Conservation (phyloP, 2,797 vertebrate species). For the Myotis vivesi region DNA sequence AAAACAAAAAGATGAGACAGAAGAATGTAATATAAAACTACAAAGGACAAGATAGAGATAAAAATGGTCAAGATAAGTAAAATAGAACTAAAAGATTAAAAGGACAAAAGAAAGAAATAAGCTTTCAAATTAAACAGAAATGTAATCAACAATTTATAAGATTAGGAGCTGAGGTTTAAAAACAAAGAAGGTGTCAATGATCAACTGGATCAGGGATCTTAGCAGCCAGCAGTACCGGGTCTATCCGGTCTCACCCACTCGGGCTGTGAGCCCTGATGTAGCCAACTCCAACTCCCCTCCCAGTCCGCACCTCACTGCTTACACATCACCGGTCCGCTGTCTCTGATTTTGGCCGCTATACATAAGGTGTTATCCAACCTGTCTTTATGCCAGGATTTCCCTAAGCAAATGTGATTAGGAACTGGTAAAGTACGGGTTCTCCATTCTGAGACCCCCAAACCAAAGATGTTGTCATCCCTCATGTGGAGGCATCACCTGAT, state of each 20-base stretch:
- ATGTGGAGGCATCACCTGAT: not conserved
- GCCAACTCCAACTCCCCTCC: not conserved
- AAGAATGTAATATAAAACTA: conserved; percentile 61
- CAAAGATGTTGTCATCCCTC: not conserved
- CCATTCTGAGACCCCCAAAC: not conserved
- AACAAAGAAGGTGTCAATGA: not conserved
- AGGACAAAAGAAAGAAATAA: conserved; percentile 37
- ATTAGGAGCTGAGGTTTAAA: conserved; percentile 29
- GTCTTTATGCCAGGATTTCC: not conserved
- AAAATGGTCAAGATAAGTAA: conserved; percentile 49
- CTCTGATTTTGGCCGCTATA: not conserved
- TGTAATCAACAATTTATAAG: conserved; percentile 12
- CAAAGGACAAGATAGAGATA: conserved; percentile 60
- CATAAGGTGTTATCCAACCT: not conserved
- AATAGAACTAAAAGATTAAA: conserved; percentile 4
- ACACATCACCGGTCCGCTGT: not conserved
- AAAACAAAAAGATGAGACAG: conserved; percentile 47
- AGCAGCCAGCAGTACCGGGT: fast-evolving
- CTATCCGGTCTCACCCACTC: fast-evolving
- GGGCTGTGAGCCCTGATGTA: not conserved
- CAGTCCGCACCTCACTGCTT: not conserved
- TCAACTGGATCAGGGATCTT: not conserved
- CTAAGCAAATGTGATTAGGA: not conserved
- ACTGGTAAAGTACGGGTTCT: not conserved
- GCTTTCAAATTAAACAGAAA: conserved; percentile 34